Percentiles rank a stretch among this genome's conserved stretches.
Evolutionary conservation across 2,888 invertebrate genomes (phyloP).

Genomic region (Ophraella communa): DNA sequence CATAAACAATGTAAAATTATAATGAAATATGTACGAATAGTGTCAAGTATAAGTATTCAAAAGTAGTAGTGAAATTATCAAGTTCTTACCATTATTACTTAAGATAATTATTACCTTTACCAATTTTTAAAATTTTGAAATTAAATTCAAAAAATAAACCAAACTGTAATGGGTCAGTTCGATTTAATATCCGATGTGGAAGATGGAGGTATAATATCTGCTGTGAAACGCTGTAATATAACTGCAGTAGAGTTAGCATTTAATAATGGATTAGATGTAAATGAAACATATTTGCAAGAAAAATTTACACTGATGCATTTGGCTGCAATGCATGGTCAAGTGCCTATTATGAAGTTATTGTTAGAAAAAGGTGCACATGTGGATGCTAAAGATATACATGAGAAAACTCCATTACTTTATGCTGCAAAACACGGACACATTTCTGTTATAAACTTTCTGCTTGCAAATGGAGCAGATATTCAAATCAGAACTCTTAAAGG

Average conservation of each 20-base stretch:
- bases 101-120: too few relatives aligned
- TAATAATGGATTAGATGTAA: neutral
- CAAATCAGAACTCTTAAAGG: constrained; percentile 39
- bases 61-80: too few relatives aligned
- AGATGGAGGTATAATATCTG: neutral
- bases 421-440: constrained; percentile 23
- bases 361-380: constrained; percentile 12
- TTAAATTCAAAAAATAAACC: too few relatives aligned
- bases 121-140: too few relatives aligned
- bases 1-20: too few relatives aligned
- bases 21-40: too few relatives aligned
- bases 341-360: neutral
- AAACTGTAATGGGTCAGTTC: too few relatives aligned
- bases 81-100: too few relatives aligned
- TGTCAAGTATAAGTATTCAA: too few relatives aligned
- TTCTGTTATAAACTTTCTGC: neutral
- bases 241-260: neutral
- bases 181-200: neutral
- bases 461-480: constrained; percentile 25
- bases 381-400: constrained; percentile 5
- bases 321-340: neutral
- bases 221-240: neutral
- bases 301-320: neutral
- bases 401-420: constrained; percentile 29
- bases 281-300: neutral